Percentiles rank a stretch among this genome's conserved stretches.
Conservation (phyloP, 2,113 vertebrate species). For the Ascaphus truei region DNA sequence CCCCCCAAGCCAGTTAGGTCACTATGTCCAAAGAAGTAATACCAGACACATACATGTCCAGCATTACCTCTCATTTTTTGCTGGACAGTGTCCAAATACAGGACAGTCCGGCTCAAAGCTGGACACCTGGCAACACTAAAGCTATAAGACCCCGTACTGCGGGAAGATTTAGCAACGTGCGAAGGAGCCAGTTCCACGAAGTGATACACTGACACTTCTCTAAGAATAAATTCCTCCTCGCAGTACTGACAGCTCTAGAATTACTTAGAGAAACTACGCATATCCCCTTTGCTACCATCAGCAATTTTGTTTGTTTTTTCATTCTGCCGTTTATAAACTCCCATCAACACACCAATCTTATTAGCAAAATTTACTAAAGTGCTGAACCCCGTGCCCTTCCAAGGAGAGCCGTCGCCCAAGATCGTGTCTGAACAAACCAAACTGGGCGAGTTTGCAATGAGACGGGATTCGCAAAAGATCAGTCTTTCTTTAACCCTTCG, state of each 20-base stretch:
- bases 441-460: not conserved
- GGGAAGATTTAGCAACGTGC: too few relatives aligned
- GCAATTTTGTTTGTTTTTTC: not conserved
- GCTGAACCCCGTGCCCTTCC: not conserved
- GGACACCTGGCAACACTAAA: too few relatives aligned
- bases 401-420: too few relatives aligned
- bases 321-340: not conserved
- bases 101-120: too few relatives aligned
- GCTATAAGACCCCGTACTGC: too few relatives aligned
- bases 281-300: conserved; percentile 8
- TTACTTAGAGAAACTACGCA: conserved; percentile 37
- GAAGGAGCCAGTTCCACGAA: not conserved
- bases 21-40: too few relatives aligned
- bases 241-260: conserved; percentile 36
- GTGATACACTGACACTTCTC: conserved; percentile 16
- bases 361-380: not conserved
- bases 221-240: conserved; percentile 22
- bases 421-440: not conserved
- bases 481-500: too few relatives aligned
- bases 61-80: too few relatives aligned
- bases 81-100: too few relatives aligned
- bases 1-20: too few relatives aligned
- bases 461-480: not conserved
- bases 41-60: too few relatives aligned
- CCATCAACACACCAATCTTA: not conserved